A percentile compares a stretch with the other conserved stretches of the same genome.
Conservation (phyloP, 2,888 invertebrate genomes). For the Poecilobothrus nobilitatus region DNA sequence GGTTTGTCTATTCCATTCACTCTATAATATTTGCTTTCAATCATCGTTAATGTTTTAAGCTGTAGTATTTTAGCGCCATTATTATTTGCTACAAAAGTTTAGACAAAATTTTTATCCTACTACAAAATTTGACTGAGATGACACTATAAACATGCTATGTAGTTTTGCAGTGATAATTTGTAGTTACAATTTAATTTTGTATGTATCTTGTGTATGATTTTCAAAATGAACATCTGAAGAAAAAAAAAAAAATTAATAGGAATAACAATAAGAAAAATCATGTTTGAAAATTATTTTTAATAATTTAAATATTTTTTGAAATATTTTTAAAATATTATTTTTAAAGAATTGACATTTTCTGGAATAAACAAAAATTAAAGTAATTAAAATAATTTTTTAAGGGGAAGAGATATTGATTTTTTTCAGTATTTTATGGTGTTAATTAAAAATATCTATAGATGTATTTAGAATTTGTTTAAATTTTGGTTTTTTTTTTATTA, state of each 20-base stretch:
- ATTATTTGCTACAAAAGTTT: not conserved
- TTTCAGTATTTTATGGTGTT: no score
- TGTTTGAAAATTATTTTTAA: no score
- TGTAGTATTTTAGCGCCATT: constrained; percentile 6
- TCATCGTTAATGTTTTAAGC: not conserved
- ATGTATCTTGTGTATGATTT: not conserved
- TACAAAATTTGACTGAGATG: not conserved
- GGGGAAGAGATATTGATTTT: no score
- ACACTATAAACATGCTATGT: not conserved
- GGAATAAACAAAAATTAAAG: no score
- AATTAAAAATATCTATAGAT: no score
- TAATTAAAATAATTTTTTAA: no score
- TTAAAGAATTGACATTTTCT: no score
- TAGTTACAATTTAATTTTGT: not conserved
- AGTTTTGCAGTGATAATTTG: not conserved
- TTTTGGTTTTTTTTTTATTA: no score
- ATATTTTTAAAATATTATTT: no score
- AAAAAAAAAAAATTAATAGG: not conserved
- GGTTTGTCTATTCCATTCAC: constrained; percentile 1
- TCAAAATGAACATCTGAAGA: not conserved
- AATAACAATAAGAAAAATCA: no score
- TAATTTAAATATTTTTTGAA: no score
- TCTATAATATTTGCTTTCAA: not conserved
- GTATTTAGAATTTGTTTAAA: no score
- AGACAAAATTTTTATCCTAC: not conserved